These are phyloP conservation scores for Lepidurus arcticus DNA, from an alignment of 1,140 invertebrate species.

Conservation along the genomic window DNA sequence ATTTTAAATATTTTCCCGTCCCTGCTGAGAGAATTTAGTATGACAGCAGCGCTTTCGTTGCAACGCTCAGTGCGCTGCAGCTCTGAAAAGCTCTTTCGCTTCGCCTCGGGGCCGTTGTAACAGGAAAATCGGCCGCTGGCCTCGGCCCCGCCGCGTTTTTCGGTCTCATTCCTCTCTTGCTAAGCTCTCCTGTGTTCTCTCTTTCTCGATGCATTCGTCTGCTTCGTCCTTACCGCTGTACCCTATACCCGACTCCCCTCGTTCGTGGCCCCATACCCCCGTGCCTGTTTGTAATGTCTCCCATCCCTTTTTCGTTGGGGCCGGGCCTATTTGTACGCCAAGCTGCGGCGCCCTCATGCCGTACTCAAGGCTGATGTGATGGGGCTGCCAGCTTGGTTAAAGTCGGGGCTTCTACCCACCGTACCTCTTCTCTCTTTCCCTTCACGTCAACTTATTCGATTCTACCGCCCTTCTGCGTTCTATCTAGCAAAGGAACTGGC, in stretches of 20 bases:
- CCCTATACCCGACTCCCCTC: slow-evolving; percentile 6
- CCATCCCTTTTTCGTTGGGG: slow-evolving; percentile 13
- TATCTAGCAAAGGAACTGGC: slow-evolving; percentile 19
- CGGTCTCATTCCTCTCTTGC: slow-evolving; percentile 19
- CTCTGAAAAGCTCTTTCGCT: slow-evolving; percentile 9
- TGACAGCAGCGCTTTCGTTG: slow-evolving; percentile 21
- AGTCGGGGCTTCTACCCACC: slow-evolving; percentile 6
- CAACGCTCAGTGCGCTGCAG: slow-evolving; percentile 7
- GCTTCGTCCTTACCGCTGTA: not conserved
- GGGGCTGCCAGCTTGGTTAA: slow-evolving; percentile 8
- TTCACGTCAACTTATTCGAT: slow-evolving; percentile 18
- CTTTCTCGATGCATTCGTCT: slow-evolving; percentile 16
- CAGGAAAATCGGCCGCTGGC: slow-evolving; percentile 20
- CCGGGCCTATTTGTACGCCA: not conserved
- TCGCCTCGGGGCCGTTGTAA: slow-evolving; percentile 8
- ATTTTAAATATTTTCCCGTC: not conserved
- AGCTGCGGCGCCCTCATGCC: slow-evolving; percentile 9
- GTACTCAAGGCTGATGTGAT: slow-evolving; percentile 11
- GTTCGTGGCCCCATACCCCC: slow-evolving; percentile 2
- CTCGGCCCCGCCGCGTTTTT: slow-evolving; percentile 8
- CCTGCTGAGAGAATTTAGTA: slow-evolving; percentile 8
- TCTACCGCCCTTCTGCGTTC: slow-evolving; percentile 15
- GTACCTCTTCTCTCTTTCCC: slow-evolving; percentile 14
- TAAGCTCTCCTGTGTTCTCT: slow-evolving; percentile 19
- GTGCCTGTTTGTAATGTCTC: slow-evolving; percentile 21